Percentiles rank a stretch among this genome's conserved stretches.
phyloP scores from a whole-genome alignment of 35 echinoderm and acorn worm genomes.

The Diadema setosum region DNA sequence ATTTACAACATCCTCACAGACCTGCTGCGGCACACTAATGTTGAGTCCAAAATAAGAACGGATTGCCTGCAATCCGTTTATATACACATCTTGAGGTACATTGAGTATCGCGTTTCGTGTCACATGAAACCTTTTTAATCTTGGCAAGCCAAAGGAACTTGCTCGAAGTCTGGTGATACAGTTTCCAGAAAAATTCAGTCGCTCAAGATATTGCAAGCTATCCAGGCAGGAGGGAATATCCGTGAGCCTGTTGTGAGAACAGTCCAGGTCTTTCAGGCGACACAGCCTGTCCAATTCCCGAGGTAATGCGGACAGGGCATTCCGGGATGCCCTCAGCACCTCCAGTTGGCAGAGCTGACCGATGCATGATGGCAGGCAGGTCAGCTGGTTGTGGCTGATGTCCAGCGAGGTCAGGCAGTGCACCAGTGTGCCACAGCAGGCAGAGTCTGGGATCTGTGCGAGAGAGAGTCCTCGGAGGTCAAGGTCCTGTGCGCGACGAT shows the following conservation, averaged over 20 bases:
- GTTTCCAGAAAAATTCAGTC: slow-evolving; percentile 90
- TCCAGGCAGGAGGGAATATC: slow-evolving; percentile 51
- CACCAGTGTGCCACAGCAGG: background rate
- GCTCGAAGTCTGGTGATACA: slow-evolving; percentile 23
- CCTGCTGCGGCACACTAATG: background rate
- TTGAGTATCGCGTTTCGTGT: slow-evolving; percentile 78
- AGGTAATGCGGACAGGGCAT: slow-evolving; percentile 30
- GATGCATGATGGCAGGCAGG: slow-evolving; percentile 45
- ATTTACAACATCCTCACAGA: background rate
- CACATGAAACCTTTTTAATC: slow-evolving; percentile 47
- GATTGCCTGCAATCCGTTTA: slow-evolving; percentile 78
- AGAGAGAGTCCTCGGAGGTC: slow-evolving; percentile 68
- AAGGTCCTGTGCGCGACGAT: slow-evolving; percentile 5
- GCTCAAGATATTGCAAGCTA: slow-evolving; percentile 43
- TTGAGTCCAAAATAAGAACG: slow-evolving; percentile 56
- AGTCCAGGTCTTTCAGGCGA: slow-evolving; percentile 44
- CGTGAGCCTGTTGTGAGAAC: slow-evolving; percentile 70
- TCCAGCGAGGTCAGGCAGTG: slow-evolving; percentile 35
- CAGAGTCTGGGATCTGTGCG: background rate
- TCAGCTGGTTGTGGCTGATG: slow-evolving; percentile 65
- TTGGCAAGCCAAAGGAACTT: slow-evolving; percentile 9
- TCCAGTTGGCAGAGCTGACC: slow-evolving; percentile 17
- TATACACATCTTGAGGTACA: slow-evolving; percentile 75
- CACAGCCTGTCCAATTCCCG: slow-evolving; percentile 14
- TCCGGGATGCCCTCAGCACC: slow-evolving; percentile 40